Evolutionary conservation across 2,797 vertebrate species (phyloP), one percentile per base, ranked within the genome.

Genomic region (Enteromius afrohamiltoni): DNA sequence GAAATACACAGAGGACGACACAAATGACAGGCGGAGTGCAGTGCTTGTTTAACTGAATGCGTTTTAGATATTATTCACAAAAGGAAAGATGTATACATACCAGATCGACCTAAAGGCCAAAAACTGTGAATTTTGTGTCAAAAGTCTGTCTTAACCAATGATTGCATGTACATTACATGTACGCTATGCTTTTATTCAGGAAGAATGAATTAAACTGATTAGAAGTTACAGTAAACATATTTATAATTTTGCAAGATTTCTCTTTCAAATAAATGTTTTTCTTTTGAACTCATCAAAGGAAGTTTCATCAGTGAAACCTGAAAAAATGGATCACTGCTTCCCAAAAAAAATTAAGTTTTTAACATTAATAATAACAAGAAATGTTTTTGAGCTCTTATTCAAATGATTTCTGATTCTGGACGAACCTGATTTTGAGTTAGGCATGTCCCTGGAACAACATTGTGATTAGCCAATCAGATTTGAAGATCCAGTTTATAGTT

Each of bases 11-110:
- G 37, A 75, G n/a, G 3, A 55, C 3, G 42, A 68, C 34, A 31
- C 17, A 1, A 16, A 53, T 75, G 70, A 37, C 53, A 6, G 62
- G 42, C 4, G 4, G 17, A 26, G 49, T 55, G 67, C 13, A 0
- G 8, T 13, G 42, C 34, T 81, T n/a, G 40, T 83, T 53, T 42
- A 58, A 58, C 77, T 55, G 49, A 23, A 58, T 68, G 62, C 23
- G 16, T 83, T 60, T 83, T 31, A 75, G 68, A 23, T 37, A 40
- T 47, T 53, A 31, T 51, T 79, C 11, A 29, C 47, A 49, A 37
- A 23, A 13, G 23, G 21, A 79, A 79, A 68, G 17, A 65, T 64
- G 8, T 23, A 45, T 62, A 45, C 34, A 55, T 40, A 29, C 45
- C 75, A 62, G 17, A 42, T 55, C 29, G 4, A 26, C 3, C 53